These are phyloP conservation scores for Lacerta viridis DNA, from an alignment of 2,797 vertebrate genomes.

Conservation along the genomic window DNA sequence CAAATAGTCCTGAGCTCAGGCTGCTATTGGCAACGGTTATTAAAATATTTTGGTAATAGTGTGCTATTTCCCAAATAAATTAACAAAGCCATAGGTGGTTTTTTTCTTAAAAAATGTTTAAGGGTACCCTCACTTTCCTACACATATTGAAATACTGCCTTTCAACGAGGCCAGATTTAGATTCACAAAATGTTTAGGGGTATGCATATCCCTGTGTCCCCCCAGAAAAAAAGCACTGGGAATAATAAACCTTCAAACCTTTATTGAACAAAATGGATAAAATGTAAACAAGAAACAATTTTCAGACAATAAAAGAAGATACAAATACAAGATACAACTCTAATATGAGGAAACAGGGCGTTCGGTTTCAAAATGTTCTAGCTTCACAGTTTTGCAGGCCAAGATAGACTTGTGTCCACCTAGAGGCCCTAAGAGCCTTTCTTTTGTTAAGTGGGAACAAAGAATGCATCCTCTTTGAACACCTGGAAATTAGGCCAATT, in stretches of 20 bases:
- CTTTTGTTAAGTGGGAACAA: no score
- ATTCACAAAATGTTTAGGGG: no score
- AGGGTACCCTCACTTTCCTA: no score
- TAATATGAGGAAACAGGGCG: background rate
- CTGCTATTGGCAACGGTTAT: background rate
- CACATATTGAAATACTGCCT: no score
- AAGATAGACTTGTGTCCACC: background rate
- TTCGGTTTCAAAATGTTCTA: background rate
- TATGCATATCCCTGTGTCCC: no score
- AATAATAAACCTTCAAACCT: background rate
- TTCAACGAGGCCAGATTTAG: no score
- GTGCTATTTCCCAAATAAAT: background rate
- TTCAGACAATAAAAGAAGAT: background rate
- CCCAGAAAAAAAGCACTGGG: no score
- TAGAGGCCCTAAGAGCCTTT: no score
- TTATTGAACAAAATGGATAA: conserved; percentile 7
- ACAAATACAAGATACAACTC: background rate
- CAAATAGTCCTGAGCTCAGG: background rate
- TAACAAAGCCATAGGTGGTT: background rate
- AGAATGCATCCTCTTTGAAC: no score
- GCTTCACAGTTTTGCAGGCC: background rate
- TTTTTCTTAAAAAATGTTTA: no score
- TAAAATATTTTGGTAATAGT: background rate
- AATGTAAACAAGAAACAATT: background rate
- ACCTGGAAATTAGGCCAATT: no score